A percentile compares a stretch with the other conserved stretches of the same genome.
Conservation (phyloP, 1,140 invertebrate species). For the Drosophila obscura region DNA sequence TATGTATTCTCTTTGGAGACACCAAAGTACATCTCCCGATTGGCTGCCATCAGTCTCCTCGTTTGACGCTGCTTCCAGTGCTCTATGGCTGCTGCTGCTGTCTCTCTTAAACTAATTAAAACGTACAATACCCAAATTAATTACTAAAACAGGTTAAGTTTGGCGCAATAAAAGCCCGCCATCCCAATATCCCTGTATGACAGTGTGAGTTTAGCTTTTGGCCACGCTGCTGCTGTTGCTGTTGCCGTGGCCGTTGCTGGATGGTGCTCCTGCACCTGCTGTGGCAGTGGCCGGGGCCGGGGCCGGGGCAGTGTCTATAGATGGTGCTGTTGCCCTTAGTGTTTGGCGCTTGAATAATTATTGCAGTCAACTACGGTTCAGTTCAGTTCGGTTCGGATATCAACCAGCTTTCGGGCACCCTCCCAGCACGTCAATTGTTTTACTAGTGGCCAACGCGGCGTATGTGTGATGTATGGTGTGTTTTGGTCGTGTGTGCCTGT, state of each 20-base stretch:
- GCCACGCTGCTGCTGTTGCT: conserved; percentile 31
- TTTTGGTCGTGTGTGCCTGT: neutral
- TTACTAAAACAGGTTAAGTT: conserved; percentile 81
- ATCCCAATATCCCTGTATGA: conserved; percentile 28
- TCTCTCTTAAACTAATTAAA: conserved; percentile 71
- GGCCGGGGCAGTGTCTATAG: neutral
- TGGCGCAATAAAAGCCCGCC: conserved; percentile 74
- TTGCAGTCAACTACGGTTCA: conserved; percentile 70
- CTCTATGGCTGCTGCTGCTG: neutral
- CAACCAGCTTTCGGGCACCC: conserved; percentile 26
- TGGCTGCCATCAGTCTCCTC: conserved; percentile 15
- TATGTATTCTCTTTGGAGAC: too few relatives aligned
- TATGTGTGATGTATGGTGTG: conserved; percentile 44
- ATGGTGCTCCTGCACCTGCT: conserved; percentile 37
- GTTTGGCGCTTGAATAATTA: conserved; percentile 78
- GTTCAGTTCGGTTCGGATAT: conserved; percentile 34
- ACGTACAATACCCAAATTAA: conserved; percentile 80
- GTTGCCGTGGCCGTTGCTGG: conserved; percentile 1
- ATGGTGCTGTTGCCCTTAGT: conserved; percentile 35
- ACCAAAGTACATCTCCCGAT: conserved; percentile 1
- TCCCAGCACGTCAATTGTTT: conserved; percentile 68
- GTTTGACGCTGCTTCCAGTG: neutral
- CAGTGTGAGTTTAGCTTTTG: conserved; percentile 23
- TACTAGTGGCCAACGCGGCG: conserved; percentile 61
- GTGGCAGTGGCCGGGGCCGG: too few relatives aligned